Base-by-base conservation (phyloP, 1,140 invertebrate genomes). In the Drosophila tani region DNA sequence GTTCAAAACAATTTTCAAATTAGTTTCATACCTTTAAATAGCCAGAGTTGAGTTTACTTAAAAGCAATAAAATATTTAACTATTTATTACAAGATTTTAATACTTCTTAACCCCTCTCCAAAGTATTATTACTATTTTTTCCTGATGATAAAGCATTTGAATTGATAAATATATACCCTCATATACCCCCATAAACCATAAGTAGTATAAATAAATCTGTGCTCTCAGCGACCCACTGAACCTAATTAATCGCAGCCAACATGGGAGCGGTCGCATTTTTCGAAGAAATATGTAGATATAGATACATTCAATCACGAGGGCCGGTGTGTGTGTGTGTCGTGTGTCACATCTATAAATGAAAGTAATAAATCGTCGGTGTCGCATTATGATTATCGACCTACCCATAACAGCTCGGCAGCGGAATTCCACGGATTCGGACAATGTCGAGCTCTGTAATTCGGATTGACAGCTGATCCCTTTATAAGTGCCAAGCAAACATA, bases 341-440 rank as follows among this genome's bases (percentile, higher is more conserved):
- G 69, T 85, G 82, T 85, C 82, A 85, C 57, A 65, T 56, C 70
- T 50, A 69, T 70, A 75, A 77, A 81, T 68, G 63, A 81, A 82
- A 75, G 51, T 80, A 84, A 85, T 85, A 79, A 85, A 85, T 85
- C 82, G 82, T 85, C 60, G 79, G 84, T 81, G 78, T 79, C 82
- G 79, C 71, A 85, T 71, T 41, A 57, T 82, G 83, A 83, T 82
- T 83, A 79, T 79, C 81, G 53, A 74, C 57, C 51, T 75, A 75
- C 68, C 57, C 69, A 75, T 74, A 74, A 75, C 60, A 29, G 51
- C 51, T 46, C 51, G 43, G 69, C 57, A 62, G 32, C 69, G 66
- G 46, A 73, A 71, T 73, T 70, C 69, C 69, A 73, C 53, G 45
- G 55, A 59, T 43, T 71, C 66, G 66, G 66, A 70, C 69, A 73